These are phyloP conservation scores for Zeus faber DNA, from an alignment of 2,113 vertebrate species.

Conservation along the genomic window DNA sequence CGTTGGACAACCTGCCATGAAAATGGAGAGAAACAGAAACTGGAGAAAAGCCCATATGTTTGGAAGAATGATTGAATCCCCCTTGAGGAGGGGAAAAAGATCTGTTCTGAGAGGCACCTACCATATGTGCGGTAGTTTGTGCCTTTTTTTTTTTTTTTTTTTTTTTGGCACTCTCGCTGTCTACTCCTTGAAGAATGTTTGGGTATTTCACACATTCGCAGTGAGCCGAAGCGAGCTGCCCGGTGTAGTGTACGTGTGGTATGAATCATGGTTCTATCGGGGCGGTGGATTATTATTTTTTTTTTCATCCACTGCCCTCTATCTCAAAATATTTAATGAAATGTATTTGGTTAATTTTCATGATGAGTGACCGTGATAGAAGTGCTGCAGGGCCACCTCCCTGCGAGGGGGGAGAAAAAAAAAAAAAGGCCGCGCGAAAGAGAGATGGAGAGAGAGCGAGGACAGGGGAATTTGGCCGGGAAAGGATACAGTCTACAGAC, in stretches of 20 bases:
- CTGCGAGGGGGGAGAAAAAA: too few relatives aligned
- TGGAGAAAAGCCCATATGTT: slow-evolving; percentile 18
- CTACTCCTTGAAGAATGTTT: slow-evolving; percentile 25
- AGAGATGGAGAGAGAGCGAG: slow-evolving; percentile 20
- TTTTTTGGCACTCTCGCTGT: slow-evolving; percentile 2
- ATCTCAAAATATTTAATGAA: background rate
- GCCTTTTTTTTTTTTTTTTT: slow-evolving; percentile 27
- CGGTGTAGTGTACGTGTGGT: slow-evolving; percentile 16
- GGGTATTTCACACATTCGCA: slow-evolving; percentile 5
- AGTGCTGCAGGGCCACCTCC: slow-evolving; percentile 34
- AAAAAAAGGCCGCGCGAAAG: too few relatives aligned
- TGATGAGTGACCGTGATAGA: slow-evolving; percentile 44
- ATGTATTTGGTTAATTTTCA: too few relatives aligned
- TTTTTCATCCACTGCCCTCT: background rate
- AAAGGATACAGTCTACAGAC: slow-evolving; percentile 38
- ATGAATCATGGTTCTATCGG: slow-evolving; percentile 36
- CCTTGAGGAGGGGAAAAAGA: slow-evolving; percentile 11
- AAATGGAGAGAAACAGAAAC: slow-evolving; percentile 8
- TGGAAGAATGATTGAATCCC: slow-evolving; percentile 19
- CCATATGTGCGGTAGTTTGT: slow-evolving; percentile 17
- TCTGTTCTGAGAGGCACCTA: slow-evolving; percentile 14
- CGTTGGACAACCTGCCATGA: slow-evolving; percentile 7
- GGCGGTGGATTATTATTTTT: slow-evolving; percentile 17
- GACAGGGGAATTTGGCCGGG: slow-evolving; percentile 29
- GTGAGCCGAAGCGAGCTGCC: slow-evolving; percentile 27